Percentiles rank a stretch among this genome's conserved stretches.
Evolutionary conservation across 2,888 invertebrate species (phyloP).

Genomic region (Aromia moschata): DNA sequence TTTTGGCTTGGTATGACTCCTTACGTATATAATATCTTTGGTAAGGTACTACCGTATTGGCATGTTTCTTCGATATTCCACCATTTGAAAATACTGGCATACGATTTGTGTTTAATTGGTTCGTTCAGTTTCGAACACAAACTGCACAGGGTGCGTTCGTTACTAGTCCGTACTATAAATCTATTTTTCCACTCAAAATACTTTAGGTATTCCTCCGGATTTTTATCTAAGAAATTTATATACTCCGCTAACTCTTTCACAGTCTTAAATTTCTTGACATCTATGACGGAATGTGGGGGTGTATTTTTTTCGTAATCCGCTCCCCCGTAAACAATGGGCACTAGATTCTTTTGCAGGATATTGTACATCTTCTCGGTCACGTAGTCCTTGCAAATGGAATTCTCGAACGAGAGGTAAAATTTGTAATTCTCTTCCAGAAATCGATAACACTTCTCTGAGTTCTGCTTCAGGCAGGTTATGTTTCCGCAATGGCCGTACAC

Average conservation of each 20-base stretch:
- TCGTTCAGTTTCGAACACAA: slow-evolving; percentile 50
- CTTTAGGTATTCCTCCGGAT: slow-evolving; percentile 66
- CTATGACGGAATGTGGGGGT: slow-evolving; percentile 66
- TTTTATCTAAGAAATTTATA: slow-evolving; percentile 63
- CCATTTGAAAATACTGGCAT: slow-evolving; percentile 44
- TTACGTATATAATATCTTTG: slow-evolving; percentile 5
- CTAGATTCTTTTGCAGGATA: slow-evolving; percentile 67
- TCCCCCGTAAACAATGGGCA: slow-evolving; percentile 75
- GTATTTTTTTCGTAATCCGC: slow-evolving; percentile 68
- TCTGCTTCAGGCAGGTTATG: slow-evolving; percentile 50
- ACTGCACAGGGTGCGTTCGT: slow-evolving; percentile 41
- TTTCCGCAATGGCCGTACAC: slow-evolving; percentile 72
- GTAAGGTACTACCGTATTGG: slow-evolving; percentile 12
- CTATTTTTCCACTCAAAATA: slow-evolving; percentile 68
- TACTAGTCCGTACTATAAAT: slow-evolving; percentile 40
- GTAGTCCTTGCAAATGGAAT: slow-evolving; percentile 73
- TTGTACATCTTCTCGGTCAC: slow-evolving; percentile 72
- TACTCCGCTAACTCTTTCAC: slow-evolving; percentile 65
- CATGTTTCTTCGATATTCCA: slow-evolving; percentile 38
- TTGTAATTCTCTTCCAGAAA: slow-evolving; percentile 69
- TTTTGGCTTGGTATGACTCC: too few species aligned
- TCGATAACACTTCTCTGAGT: slow-evolving; percentile 60
- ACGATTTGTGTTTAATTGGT: slow-evolving; percentile 41
- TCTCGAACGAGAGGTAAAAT: slow-evolving; percentile 78
- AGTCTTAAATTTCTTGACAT: slow-evolving; percentile 67